Evolutionary conservation across 2,888 invertebrate genomes (phyloP).

Genomic region (Leptopilina drosophilae): DNA sequence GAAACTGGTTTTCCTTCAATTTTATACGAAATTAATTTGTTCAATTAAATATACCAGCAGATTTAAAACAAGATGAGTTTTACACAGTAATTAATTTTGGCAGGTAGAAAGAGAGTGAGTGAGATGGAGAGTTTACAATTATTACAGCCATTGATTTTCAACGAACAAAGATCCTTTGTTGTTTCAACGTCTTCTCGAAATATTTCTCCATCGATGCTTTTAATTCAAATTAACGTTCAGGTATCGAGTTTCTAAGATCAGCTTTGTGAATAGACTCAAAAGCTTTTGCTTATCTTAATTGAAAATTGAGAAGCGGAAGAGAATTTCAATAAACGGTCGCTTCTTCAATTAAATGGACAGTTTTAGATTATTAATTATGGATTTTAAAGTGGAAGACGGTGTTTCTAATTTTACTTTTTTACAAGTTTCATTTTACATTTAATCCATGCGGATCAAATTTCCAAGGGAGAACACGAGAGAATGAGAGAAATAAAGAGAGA

Average conservation of each 20-base stretch:
- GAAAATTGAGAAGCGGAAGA: not conserved
- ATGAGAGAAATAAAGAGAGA: not conserved
- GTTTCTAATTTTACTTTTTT: constrained; percentile 6
- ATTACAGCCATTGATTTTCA: constrained; percentile 22
- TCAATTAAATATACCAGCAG: no score
- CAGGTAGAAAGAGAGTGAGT: not conserved
- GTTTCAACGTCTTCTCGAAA: not conserved
- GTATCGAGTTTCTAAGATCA: constrained; percentile 32
- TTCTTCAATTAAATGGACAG: not conserved
- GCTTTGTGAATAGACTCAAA: constrained; percentile 15
- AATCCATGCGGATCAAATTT: not conserved
- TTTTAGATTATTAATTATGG: constrained; percentile 15
- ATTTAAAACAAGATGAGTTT: not conserved
- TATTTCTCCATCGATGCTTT: constrained; percentile 34
- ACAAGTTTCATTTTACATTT: not conserved
- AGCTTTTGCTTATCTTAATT: constrained; percentile 32
- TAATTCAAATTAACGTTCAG: constrained; percentile 21
- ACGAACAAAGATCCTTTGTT: not conserved
- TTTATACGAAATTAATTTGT: no score
- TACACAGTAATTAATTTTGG: constrained; percentile 16
- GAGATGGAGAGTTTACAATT: not conserved
- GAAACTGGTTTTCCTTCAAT: not conserved
- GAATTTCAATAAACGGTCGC: not conserved
- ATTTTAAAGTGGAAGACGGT: constrained; percentile 8
- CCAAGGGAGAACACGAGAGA: not conserved